Percentiles rank a stretch among this genome's conserved stretches.
phyloP scores from a whole-genome alignment of 2,113 vertebrate genomes.

The Zosterops pallidus region DNA sequence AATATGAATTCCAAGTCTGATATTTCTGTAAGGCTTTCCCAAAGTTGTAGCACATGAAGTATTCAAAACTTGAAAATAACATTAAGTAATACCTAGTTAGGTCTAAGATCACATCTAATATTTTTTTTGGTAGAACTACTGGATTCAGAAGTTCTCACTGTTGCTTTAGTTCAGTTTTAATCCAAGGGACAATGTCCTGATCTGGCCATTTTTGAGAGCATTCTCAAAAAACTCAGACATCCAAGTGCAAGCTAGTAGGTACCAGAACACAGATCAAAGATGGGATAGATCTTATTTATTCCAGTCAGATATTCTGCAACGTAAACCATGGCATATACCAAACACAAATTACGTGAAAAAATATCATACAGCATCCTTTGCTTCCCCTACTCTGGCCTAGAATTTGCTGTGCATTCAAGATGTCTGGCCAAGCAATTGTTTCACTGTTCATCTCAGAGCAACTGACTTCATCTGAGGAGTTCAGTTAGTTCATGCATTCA shows the following conservation, averaged over 20 bases:
- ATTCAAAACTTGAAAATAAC: not conserved
- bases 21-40: not conserved
- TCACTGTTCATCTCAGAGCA: not conserved
- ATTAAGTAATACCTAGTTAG: not conserved
- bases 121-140: not conserved
- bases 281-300: not conserved
- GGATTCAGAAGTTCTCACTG: not conserved
- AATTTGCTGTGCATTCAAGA: not conserved
- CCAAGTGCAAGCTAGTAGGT: not conserved
- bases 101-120: not conserved
- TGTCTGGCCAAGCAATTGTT: not conserved
- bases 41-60: not conserved
- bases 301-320: not conserved
- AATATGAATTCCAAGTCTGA: not conserved
- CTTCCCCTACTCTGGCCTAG: not conserved
- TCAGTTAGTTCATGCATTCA: not conserved
- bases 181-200: not conserved
- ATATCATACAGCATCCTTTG: not conserved
- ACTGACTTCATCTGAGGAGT: not conserved
- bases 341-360: not conserved
- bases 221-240: not conserved
- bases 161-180: not conserved
- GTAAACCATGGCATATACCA: not conserved
- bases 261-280: not conserved
- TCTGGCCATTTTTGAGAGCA: rapidly evolving